Conservation (phyloP, 1,140 invertebrate species). For the Bombus cullumanus region DNA sequence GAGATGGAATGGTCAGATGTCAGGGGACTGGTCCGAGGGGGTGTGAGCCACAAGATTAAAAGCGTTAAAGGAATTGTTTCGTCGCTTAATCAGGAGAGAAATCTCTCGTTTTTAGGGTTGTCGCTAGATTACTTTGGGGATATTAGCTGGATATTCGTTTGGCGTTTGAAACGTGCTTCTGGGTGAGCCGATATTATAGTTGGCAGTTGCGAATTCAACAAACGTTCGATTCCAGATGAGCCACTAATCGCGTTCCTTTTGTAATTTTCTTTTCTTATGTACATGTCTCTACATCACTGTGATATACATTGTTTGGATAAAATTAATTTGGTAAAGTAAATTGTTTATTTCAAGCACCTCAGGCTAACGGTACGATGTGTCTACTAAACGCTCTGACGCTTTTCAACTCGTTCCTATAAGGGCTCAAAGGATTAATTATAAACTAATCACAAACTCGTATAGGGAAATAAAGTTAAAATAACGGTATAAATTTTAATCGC, state of each 20-base stretch:
- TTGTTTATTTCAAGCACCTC: not conserved
- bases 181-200: not conserved
- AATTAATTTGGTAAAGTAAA: not conserved
- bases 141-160: not conserved
- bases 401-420: not conserved
- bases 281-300: no score
- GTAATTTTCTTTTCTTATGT: not conserved
- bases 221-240: not conserved
- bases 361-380: not conserved
- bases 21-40: no score
- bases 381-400: not conserved
- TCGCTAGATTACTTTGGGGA: not conserved
- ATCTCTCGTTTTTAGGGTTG: not conserved
- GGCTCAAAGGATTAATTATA: not conserved
- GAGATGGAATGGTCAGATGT: not conserved
- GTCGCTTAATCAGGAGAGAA: not conserved
- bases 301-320: no score
- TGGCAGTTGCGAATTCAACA: not conserved
- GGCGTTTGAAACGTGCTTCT: not conserved
- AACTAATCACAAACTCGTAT: not conserved
- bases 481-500: not conserved
- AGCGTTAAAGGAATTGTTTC: not conserved
- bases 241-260: not conserved
- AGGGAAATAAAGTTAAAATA: not conserved
- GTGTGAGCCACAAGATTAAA: not conserved